These are phyloP conservation scores for Habrosyne pyritoides DNA, from an alignment of 2,888 invertebrate species.

Conservation along the genomic window DNA sequence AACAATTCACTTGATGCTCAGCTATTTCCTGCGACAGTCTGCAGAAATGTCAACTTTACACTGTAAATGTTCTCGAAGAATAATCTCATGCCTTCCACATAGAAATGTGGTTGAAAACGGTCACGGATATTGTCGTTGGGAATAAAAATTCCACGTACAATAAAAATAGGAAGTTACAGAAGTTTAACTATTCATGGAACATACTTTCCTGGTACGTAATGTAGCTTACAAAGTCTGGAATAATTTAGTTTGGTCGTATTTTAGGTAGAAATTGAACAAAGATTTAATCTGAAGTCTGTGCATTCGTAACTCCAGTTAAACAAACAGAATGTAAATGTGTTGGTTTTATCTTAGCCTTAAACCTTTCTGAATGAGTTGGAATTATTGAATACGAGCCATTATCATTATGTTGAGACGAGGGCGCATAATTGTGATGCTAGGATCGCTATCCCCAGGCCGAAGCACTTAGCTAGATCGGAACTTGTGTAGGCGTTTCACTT, in stretches of 20 bases:
- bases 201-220: too few relatives aligned
- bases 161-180: not conserved
- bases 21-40: conserved; percentile 26
- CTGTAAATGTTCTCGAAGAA: not conserved
- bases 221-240: too few relatives aligned
- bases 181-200: too few relatives aligned
- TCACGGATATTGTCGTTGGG: not conserved
- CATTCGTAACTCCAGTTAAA: too few relatives aligned
- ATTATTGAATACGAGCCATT: not conserved
- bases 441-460: not conserved
- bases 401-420: not conserved
- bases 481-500: not conserved
- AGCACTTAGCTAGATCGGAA: not conserved
- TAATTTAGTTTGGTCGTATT: too few relatives aligned
- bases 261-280: too few relatives aligned
- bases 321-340: too few relatives aligned
- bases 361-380: not conserved
- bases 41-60: conserved; percentile 8
- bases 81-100: not conserved
- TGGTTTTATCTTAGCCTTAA: too few relatives aligned
- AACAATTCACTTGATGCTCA: conserved; percentile 53
- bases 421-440: not conserved
- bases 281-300: too few relatives aligned
- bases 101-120: not conserved
- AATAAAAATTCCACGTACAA: not conserved